phyloP scores from a whole-genome alignment of 2,113 vertebrate genomes.

The Furnarius figulus region DNA sequence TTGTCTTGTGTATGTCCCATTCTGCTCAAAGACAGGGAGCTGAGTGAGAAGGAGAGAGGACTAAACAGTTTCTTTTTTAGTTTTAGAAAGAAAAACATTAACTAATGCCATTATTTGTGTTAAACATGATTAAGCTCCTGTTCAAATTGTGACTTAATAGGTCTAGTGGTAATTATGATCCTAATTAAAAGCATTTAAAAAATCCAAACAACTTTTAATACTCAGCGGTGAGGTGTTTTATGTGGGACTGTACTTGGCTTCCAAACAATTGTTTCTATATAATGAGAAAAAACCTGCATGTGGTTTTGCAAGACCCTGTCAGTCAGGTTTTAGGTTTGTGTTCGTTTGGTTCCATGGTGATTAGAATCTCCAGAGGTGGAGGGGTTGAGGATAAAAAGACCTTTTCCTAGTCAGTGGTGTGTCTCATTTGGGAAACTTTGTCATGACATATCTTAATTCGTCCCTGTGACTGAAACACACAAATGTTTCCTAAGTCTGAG shows the following conservation, averaged over 20 bases:
- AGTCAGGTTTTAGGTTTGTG: constrained; percentile 55
- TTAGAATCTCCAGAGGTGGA: constrained; percentile 43
- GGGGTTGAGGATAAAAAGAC: neutral
- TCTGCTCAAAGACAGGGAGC: neutral
- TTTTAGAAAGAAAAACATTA: constrained; percentile 25
- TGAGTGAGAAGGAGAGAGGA: neutral
- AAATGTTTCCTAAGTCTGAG: constrained; percentile 2
- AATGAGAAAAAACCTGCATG: constrained; percentile 44
- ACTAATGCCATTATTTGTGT: neutral
- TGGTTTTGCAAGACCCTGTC: constrained; percentile 60
- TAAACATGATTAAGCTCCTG: constrained; percentile 10
- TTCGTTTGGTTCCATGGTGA: constrained; percentile 6
- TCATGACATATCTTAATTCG: constrained; percentile 55
- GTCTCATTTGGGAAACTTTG: constrained; percentile 17
- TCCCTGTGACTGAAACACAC: neutral
- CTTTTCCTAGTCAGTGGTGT: constrained; percentile 32
- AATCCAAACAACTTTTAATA: constrained; percentile 7
- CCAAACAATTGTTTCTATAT: constrained; percentile 47
- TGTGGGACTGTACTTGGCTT: constrained; percentile 27
- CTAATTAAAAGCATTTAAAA: constrained; percentile 38
- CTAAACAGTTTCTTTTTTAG: neutral
- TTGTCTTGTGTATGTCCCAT: neutral
- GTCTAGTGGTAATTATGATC: constrained; percentile 30
- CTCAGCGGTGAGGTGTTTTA: constrained; percentile 39
- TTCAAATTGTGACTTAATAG: constrained; percentile 40